Conservation (phyloP, 2,888 invertebrate species). For the Acrocyrtus sp. region DNA sequence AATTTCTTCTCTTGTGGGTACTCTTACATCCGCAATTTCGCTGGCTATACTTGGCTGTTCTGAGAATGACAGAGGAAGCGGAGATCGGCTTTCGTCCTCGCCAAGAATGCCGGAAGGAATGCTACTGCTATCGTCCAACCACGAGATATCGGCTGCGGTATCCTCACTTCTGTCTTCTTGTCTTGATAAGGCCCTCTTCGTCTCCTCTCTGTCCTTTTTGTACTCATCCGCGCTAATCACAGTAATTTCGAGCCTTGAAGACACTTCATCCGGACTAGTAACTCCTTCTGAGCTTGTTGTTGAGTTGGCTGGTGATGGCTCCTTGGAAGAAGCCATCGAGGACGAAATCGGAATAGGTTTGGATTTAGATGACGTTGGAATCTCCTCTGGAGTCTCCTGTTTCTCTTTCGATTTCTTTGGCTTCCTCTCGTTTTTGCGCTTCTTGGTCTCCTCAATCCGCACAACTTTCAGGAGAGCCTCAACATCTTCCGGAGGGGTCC, state of each 20-base stretch:
- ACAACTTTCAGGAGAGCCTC: conserved; percentile 35
- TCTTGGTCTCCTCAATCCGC: conserved; percentile 31
- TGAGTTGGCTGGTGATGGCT: conserved; percentile 8
- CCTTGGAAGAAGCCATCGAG: not conserved
- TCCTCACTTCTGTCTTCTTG: conserved; percentile 30
- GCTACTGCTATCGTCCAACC: conserved; percentile 16
- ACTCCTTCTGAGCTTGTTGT: conserved; percentile 12
- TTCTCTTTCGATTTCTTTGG: conserved; percentile 6
- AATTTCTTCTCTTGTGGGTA: not conserved
- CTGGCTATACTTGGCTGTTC: conserved; percentile 1
- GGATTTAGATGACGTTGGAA: not conserved
- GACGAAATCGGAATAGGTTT: not conserved
- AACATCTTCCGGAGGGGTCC: conserved; percentile 36
- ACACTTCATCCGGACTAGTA: conserved; percentile 21
- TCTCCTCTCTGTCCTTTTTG: conserved; percentile 23
- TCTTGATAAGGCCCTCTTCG: conserved; percentile 1
- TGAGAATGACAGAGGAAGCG: too few species aligned
- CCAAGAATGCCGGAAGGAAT: conserved; percentile 1
- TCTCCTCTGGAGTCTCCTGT: not conserved
- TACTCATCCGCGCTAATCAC: conserved; percentile 31
- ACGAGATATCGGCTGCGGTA: conserved; percentile 19
- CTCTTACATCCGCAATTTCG: not conserved
- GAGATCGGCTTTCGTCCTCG: too few species aligned
- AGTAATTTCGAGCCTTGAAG: conserved; percentile 27
- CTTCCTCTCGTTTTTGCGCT: conserved; percentile 17